These are phyloP conservation scores for Halcyon leucocephala DNA, from an alignment of 2,797 vertebrate species.

Conservation along the genomic window DNA sequence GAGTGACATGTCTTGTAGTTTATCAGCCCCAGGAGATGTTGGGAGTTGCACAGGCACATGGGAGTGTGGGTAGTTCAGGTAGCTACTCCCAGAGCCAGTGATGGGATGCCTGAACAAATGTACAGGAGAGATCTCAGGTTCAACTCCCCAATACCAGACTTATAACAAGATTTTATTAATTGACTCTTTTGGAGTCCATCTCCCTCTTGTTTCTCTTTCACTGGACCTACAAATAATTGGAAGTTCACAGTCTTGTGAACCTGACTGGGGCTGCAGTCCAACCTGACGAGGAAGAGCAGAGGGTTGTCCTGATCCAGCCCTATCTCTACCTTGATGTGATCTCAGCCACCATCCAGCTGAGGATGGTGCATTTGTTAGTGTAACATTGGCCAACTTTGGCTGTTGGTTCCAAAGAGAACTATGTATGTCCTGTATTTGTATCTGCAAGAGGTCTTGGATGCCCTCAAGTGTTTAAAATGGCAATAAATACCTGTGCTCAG, in stretches of 20 bases:
- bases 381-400: neutral
- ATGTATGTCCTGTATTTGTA: neutral
- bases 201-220: neutral
- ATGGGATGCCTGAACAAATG: neutral
- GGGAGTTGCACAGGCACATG: neutral
- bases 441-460: neutral
- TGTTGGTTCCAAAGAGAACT: neutral
- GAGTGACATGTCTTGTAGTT: neutral
- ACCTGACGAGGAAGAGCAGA: neutral
- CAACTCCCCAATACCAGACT: rapidly evolving
- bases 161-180: neutral
- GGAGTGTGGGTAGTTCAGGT: neutral
- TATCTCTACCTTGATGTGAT: neutral
- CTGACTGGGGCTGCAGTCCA: neutral
- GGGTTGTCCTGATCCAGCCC: neutral
- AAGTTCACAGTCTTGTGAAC: neutral
- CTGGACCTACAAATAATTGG: rapidly evolving
- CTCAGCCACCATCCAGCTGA: neutral
- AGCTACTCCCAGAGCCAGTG: neutral
- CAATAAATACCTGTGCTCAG: neutral
- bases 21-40: neutral
- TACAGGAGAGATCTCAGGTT: neutral
- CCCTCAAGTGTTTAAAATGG: neutral
- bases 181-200: neutral
- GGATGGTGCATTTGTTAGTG: neutral